phyloP scores from a whole-genome alignment of 1,140 invertebrate genomes.

The Megalopta genalis region DNA sequence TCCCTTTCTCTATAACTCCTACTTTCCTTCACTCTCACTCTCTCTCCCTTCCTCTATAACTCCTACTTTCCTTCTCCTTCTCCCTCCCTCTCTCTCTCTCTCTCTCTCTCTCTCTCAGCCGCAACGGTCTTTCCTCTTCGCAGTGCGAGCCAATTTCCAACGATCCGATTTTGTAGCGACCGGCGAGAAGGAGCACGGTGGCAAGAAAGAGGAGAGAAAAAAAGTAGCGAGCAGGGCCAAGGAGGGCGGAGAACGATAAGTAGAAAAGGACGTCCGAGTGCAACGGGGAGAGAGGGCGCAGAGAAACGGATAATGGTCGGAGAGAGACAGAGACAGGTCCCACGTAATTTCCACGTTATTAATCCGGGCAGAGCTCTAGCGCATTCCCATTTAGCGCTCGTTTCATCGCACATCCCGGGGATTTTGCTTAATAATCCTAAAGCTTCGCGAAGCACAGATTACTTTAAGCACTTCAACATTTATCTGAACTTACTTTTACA shows the following conservation, averaged over 20 bases:
- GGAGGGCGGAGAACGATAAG: not conserved
- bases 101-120: not conserved
- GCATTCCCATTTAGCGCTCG: conserved; percentile 46
- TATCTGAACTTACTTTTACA: conserved; percentile 23
- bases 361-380: conserved; percentile 39
- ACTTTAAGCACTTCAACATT: conserved; percentile 31
- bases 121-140: no score
- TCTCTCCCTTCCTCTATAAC: no score
- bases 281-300: not conserved
- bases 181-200: not conserved
- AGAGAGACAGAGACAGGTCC: conserved; percentile 22
- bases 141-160: conserved; percentile 41
- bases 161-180: conserved; percentile 51
- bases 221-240: not conserved
- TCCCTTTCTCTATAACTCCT: no score
- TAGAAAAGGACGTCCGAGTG: not conserved
- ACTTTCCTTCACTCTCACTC: not conserved
- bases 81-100: not conserved
- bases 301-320: conserved; percentile 2
- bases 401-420: conserved; percentile 45
- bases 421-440: conserved; percentile 41
- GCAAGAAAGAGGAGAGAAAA: not conserved
- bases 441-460: conserved; percentile 36
- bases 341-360: conserved; percentile 58
- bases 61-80: not conserved